Base-by-base conservation (phyloP, 2,888 invertebrate species). In the Ichneumon xanthorius region DNA sequence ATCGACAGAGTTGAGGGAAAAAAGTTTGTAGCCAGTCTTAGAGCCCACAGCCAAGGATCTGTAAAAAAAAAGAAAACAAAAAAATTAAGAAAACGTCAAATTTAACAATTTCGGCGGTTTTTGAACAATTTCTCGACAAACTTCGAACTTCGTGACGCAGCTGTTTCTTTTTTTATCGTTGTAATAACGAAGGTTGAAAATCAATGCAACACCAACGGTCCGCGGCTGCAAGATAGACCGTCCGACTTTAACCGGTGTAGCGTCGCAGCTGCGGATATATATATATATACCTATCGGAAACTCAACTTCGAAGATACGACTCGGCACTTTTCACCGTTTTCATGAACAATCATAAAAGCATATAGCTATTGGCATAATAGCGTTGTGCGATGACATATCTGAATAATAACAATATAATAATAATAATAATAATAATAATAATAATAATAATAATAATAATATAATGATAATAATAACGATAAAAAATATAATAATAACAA, bases 11-110 rank as follows among this genome's bases (percentile, higher is more conserved):
- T 96, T 97, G 87, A 99, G 95, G 45, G 98, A 97, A 94, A 97
- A 99, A 88, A 99, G 95, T 93, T 97, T 97, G 95, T 98, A 99
- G 63, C 99, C 99, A 90, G 96, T 96, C 94, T 97, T 97, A 90
- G 98, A 97, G 89, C 99, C 99, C 90, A 99, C 98, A 88, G 98
- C 97, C 93, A 99, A 95, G 26, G 99, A 99, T 94, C 98, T 98
- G 94, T 26, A 94, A 94, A 73, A 87, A 87, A 80, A 89, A 86
- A 85, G 87, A 82, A 85, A 48, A 81, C 76, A 61, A 65, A 76
- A 33, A 48, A 37, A 55, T 26, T n/a, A n/a, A 30, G 0, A n/a
- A 16, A 5, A 16, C 9, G 2, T 80, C 11, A 45, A 22, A 71
- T 33, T n/a, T 71, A 58, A 58, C 76, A 58, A n/a, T 78, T 22